Base-by-base conservation (phyloP, 2,113 vertebrate genomes). In the Euleptes europaea region DNA sequence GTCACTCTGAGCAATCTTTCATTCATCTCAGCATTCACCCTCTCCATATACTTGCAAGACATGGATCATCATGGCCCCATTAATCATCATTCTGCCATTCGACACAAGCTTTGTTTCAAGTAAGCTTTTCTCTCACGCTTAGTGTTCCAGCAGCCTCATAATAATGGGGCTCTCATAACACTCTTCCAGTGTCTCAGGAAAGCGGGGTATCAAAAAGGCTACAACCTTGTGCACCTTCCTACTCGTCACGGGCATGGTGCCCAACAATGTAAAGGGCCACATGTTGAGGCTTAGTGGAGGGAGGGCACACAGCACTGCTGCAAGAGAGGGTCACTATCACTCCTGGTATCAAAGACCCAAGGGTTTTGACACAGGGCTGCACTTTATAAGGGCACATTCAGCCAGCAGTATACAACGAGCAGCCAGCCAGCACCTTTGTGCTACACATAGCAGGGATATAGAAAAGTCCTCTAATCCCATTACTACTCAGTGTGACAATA, bases 391-490 rank as follows among this genome's bases (percentile, higher is more conserved):
- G 79, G 38, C 21, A 6, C 21, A 23, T 57, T 5, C 54, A 57
- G 60, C 2, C 9, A 63, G 60, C 26, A 63, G 23, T 63, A 63
- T 10, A 63, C 2, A 63, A 63, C 26, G 1, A 63, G 60, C 60
- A 63, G 91, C 89, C 89, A 92, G 84, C 86, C 89, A 92, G 67
- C 0, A 23, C 85, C 81, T 92, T 91, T 90, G 89, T 91, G 91
- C 83, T 26, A 3, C 88, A 89, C 86, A 82, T 35, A 28, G 26
- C 35, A 80, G 88, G 90, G 91, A 77, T 70, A 63, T 9, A 87
- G 84, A 0, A 0, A n/a, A 88, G 88, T 33, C 67, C 82, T 91
- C 75, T 92, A 92, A 93, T 93, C 92, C 88, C 85, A 80, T 91
- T 86, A 86, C 0, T 2, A 79, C 76, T 84, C 70, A 5, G 83